These are phyloP conservation scores for Acanthosepion esculentum DNA, from an alignment of 2,888 invertebrate species.

Conservation along the genomic window DNA sequence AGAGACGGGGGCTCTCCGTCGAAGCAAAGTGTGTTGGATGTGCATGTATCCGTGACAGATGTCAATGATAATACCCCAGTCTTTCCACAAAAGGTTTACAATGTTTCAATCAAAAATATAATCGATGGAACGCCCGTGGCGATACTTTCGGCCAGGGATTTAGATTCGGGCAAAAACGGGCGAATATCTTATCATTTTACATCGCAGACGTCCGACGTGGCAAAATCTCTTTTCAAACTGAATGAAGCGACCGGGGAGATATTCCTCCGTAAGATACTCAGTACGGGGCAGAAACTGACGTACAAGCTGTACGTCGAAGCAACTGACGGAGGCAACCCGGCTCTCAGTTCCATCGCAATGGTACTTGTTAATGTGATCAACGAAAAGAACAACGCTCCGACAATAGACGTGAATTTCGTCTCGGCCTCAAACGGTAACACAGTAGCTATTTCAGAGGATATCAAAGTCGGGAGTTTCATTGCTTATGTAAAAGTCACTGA, in stretches of 20 bases:
- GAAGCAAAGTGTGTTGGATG: slow-evolving; percentile 61
- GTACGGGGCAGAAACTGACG: slow-evolving; percentile 85
- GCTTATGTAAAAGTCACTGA: slow-evolving; percentile 88
- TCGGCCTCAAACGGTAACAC: slow-evolving; percentile 83
- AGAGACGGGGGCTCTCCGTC: slow-evolving; percentile 66
- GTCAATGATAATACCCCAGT: slow-evolving; percentile 67
- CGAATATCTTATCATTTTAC: slow-evolving; percentile 76
- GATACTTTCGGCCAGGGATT: slow-evolving; percentile 85
- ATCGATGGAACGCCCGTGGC: slow-evolving; percentile 59
- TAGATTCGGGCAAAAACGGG: slow-evolving; percentile 87
- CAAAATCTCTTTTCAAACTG: slow-evolving; percentile 75
- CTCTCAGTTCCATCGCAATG: slow-evolving; percentile 76
- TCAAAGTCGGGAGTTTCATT: slow-evolving; percentile 90
- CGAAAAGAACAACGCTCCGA: slow-evolving; percentile 90
- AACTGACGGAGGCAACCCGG: slow-evolving; percentile 60
- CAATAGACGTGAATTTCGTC: slow-evolving; percentile 87
- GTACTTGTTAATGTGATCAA: slow-evolving; percentile 78
- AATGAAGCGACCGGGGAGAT: slow-evolving; percentile 91
- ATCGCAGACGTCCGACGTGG: slow-evolving; percentile 58
- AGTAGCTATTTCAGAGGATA: slow-evolving; percentile 77
- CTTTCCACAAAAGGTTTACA: slow-evolving; percentile 61
- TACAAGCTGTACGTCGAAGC: slow-evolving; percentile 82
- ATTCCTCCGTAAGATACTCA: slow-evolving; percentile 85
- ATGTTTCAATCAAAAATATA: slow-evolving; percentile 62
- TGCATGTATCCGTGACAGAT: slow-evolving; percentile 65